A percentile compares a stretch with the other conserved stretches of the same genome.
These are phyloP conservation scores for Platalea minor DNA, from an alignment of 2,797 vertebrate species.

Conservation along the genomic window DNA sequence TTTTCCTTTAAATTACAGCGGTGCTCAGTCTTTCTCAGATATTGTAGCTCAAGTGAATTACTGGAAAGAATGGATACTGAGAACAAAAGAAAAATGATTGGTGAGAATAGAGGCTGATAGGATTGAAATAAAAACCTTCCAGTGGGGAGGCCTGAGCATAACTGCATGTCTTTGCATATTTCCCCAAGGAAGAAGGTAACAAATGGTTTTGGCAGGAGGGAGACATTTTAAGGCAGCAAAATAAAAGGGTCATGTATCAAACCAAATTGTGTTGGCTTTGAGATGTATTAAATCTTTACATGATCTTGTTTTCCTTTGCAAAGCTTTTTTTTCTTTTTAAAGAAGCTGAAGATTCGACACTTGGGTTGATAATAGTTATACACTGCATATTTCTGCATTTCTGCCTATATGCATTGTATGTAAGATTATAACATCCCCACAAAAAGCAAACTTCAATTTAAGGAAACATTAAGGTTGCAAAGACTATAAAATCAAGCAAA, in stretches of 20 bases:
- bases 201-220: constrained; percentile 65
- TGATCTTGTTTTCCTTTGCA: constrained; percentile 50
- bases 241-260: constrained; percentile 72
- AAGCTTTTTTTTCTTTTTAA: constrained; percentile 31
- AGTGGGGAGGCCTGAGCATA: constrained; percentile 57
- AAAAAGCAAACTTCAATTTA: background rate
- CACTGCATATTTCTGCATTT: background rate
- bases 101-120: constrained; percentile 70
- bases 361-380: background rate
- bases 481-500: background rate
- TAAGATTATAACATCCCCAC: background rate
- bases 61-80: constrained; percentile 69
- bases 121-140: constrained; percentile 73
- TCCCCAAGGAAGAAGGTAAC: constrained; percentile 73
- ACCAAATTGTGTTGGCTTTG: constrained; percentile 65
- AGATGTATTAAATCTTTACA: constrained; percentile 64
- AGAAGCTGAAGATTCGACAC: background rate
- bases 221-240: constrained; percentile 72
- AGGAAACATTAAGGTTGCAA: background rate
- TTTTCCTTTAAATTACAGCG: constrained; percentile 50
- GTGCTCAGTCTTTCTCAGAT: constrained; percentile 51
- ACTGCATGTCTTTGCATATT: constrained; percentile 74
- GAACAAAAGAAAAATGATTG: constrained; percentile 76
- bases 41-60: constrained; percentile 69
- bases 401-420: background rate